Percentiles rank a stretch among this genome's conserved stretches.
Conservation (phyloP, 1,140 invertebrate genomes). For the Zaprionus davidi region DNA sequence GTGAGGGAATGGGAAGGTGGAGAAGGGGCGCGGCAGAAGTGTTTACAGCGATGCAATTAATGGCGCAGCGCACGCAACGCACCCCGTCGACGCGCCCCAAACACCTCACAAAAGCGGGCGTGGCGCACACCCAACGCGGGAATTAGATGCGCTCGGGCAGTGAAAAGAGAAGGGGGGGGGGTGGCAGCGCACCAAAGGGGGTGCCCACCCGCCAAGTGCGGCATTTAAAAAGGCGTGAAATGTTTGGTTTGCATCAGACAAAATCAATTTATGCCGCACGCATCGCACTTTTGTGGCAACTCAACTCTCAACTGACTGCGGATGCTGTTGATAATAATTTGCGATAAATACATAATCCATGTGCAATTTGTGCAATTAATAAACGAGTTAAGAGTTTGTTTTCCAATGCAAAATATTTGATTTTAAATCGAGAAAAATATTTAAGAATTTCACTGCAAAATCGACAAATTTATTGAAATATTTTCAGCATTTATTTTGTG, state of each 20-base stretch:
- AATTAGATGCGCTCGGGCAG: conserved; percentile 30
- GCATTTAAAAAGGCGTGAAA: conserved; percentile 69
- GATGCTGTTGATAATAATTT: neutral
- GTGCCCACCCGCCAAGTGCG: neutral
- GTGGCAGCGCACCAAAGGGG: neutral
- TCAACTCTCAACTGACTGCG: neutral
- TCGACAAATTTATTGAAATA: neutral
- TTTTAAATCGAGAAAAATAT: neutral
- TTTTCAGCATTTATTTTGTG: neutral
- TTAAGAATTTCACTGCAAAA: neutral
- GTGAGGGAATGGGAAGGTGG: conserved; percentile 13
- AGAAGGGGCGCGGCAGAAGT: conserved; percentile 63
- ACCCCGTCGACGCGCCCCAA: conserved; percentile 18
- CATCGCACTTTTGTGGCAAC: conserved; percentile 23
- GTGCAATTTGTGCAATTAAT: neutral
- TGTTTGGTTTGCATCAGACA: conserved; percentile 57
- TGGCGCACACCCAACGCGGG: conserved; percentile 17
- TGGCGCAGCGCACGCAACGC: conserved; percentile 64
- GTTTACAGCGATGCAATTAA: conserved; percentile 79
- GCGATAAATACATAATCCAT: conserved; percentile 5
- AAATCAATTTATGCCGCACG: conserved; percentile 72
- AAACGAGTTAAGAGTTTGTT: neutral
- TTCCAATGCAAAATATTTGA: neutral
- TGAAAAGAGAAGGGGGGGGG: conserved; percentile 3
- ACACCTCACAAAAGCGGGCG: conserved; percentile 26